These are phyloP conservation scores for Unio delphinus DNA, from an alignment of 2,888 invertebrate genomes.

Conservation along the genomic window DNA sequence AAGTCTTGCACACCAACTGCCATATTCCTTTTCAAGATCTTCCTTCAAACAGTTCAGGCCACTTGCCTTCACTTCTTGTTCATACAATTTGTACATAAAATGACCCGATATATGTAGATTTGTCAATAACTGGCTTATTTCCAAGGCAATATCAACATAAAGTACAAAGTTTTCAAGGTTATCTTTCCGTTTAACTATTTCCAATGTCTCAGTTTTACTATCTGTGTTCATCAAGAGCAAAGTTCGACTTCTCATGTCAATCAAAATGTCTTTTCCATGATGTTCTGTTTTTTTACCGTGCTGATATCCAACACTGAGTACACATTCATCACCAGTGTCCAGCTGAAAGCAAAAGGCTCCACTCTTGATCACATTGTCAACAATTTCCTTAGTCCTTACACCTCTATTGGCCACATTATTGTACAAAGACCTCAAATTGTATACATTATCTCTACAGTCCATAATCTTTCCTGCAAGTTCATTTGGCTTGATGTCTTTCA, in stretches of 20 bases:
- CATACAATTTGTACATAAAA: too few species aligned
- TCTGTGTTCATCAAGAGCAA: conserved; percentile 33
- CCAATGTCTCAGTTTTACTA: conserved; percentile 1
- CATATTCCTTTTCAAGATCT: conserved; percentile 6
- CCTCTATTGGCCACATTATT: conserved; percentile 45
- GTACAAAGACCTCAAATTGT: conserved; percentile 40
- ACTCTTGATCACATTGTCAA: conserved; percentile 24
- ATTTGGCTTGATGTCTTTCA: conserved; percentile 5
- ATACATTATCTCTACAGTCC: conserved; percentile 32
- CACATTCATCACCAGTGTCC: conserved; percentile 4
- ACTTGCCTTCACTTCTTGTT: background rate
- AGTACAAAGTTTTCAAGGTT: conserved; percentile 12
- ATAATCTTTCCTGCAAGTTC: conserved; percentile 28
- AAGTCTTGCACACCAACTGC: conserved; percentile 27
- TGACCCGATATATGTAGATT: background rate
- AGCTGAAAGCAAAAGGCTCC: conserved; percentile 35
- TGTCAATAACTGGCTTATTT: conserved; percentile 9
- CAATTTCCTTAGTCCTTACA: conserved; percentile 37
- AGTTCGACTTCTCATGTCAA: conserved; percentile 41
- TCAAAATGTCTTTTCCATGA: conserved; percentile 12
- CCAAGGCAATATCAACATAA: conserved; percentile 14
- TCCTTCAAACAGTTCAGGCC: conserved; percentile 9
- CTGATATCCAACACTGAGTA: conserved; percentile 18
- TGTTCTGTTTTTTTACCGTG: conserved; percentile 16
- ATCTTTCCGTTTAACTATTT: too few species aligned